Evolutionary conservation across 37 sponge, comb jelly and placozoan genomes (phyloP).

Genomic region (Aphrocallistes beatrix): DNA sequence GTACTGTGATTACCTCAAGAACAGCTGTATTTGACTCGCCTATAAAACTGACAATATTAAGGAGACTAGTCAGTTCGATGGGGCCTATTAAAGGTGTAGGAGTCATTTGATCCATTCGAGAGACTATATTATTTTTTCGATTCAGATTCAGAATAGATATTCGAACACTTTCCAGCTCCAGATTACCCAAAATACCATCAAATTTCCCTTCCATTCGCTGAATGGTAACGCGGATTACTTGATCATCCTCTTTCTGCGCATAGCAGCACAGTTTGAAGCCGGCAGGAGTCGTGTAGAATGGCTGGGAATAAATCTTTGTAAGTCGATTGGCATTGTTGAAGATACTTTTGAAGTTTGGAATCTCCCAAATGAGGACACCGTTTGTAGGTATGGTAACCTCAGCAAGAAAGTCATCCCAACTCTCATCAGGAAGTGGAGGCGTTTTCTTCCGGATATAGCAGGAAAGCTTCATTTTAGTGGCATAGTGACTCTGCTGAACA

Average conservation of each 20-base stretch:
- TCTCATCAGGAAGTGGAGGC: not conserved
- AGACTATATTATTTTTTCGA: too few species aligned
- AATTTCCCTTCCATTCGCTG: not conserved
- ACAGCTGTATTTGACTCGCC: too few species aligned
- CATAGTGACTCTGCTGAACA: not conserved
- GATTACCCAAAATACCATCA: not conserved
- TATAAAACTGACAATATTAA: too few species aligned
- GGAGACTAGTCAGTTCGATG: too few species aligned
- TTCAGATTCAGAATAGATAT: too few species aligned
- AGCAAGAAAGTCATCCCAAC: not conserved
- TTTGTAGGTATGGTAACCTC: not conserved
- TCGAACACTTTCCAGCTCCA: too few species aligned
- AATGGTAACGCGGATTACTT: not conserved
- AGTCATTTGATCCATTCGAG: too few species aligned
- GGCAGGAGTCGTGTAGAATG: not conserved
- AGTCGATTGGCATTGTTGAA: not conserved
- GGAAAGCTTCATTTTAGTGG: not conserved
- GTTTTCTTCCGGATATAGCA: not conserved
- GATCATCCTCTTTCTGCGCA: not conserved
- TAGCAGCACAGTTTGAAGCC: conserved; percentile 1
- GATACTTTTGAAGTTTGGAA: not conserved
- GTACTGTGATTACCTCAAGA: too few species aligned
- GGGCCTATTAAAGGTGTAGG: too few species aligned
- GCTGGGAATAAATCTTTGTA: not conserved
- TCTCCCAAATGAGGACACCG: not conserved